phyloP scores from a whole-genome alignment of 2,888 invertebrate species.

The Argyresthia albistria region DNA sequence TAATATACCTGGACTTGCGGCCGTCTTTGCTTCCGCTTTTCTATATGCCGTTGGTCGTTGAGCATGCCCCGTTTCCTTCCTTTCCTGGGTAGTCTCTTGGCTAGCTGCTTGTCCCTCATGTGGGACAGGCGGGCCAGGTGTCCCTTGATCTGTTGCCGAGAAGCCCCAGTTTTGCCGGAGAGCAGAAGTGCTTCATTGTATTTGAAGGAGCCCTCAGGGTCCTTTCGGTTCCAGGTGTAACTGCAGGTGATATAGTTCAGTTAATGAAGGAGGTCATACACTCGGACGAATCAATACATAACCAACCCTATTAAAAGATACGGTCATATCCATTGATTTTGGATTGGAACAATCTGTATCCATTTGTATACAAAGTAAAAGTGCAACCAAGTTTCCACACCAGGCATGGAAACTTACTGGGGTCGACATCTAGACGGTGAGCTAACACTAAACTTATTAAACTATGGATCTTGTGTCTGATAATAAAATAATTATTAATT shows the following conservation, averaged over 20 bases:
- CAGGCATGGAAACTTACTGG: too few species aligned
- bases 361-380: too few species aligned
- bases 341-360: too few species aligned
- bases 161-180: conserved; percentile 52
- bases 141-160: conserved; percentile 46
- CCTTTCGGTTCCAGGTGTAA: conserved; percentile 58
- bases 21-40: conserved; percentile 28
- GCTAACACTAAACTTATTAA: too few species aligned
- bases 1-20: conserved; percentile 51
- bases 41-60: conserved; percentile 51
- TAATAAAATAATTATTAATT: too few species aligned
- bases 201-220: conserved; percentile 55
- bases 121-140: conserved; percentile 50
- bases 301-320: too few species aligned
- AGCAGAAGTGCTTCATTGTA: conserved; percentile 53
- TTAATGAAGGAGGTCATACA: neutral
- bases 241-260: conserved; percentile 26
- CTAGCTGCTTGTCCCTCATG: conserved; percentile 53
- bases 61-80: neutral
- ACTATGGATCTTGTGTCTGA: too few species aligned
- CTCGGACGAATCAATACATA: too few species aligned
- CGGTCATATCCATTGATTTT: too few species aligned
- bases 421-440: too few species aligned
- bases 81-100: conserved; percentile 29
- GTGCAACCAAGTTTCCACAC: too few species aligned